Percentiles rank a stretch among this genome's conserved stretches.
Evolutionary conservation across 2,797 vertebrate genomes (phyloP).

Genomic region (Pangasius larnaudii): DNA sequence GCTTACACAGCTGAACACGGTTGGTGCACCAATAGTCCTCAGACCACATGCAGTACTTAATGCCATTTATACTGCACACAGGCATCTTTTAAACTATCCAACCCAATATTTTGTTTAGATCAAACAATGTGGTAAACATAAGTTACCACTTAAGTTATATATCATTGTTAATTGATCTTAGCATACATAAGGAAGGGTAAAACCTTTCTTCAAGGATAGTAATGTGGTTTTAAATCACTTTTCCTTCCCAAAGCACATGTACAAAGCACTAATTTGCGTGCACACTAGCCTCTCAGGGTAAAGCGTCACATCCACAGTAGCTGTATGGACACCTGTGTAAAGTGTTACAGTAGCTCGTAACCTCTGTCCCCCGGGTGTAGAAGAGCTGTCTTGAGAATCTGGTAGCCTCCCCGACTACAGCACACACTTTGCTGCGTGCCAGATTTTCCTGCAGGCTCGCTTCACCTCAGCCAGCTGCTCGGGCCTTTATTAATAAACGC

Average conservation of each 20-base stretch:
- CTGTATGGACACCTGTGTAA: background rate
- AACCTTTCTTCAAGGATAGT: background rate
- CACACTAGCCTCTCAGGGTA: background rate
- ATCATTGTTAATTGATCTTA: background rate
- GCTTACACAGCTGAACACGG: slow-evolving; percentile 5
- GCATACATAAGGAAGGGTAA: background rate
- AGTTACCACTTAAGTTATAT: background rate
- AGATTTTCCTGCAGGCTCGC: background rate
- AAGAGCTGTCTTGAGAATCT: background rate
- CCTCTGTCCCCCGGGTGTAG: background rate
- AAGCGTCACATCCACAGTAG: background rate
- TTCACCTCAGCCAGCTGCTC: slow-evolving; percentile 17
- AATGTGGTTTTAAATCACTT: background rate
- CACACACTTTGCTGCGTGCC: background rate
- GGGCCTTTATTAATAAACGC: slow-evolving; percentile 2
- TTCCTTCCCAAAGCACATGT: background rate
- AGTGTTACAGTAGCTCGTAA: background rate
- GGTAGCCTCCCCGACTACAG: background rate
- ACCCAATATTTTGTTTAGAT: background rate
- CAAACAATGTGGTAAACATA: background rate
- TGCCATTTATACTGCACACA: background rate
- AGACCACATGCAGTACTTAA: background rate
- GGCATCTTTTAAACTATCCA: background rate
- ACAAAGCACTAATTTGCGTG: background rate
- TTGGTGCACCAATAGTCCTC: background rate